Conservation (phyloP, 2,113 vertebrate genomes). For the Tamias sibiricus region DNA sequence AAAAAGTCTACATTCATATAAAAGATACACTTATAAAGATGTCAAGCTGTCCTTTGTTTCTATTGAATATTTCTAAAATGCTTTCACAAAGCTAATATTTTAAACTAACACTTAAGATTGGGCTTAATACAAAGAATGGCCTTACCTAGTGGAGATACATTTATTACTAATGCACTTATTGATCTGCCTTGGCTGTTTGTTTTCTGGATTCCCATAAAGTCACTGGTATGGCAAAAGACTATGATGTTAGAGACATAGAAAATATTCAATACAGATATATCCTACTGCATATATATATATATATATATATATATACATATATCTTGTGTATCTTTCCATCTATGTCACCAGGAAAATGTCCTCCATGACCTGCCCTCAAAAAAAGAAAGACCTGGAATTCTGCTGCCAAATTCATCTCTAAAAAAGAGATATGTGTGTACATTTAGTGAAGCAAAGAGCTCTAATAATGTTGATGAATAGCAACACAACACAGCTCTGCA, state of each 20-base stretch:
- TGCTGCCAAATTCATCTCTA: slow-evolving; percentile 1
- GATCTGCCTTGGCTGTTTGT: slow-evolving; percentile 77
- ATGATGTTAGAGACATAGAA: slow-evolving; percentile 44
- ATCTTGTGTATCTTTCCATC: slow-evolving; percentile 23
- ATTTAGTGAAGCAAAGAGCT: slow-evolving; percentile 19
- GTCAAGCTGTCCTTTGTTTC: slow-evolving; percentile 33
- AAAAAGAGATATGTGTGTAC: background rate
- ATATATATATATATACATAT: background rate
- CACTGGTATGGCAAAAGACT: slow-evolving; percentile 44
- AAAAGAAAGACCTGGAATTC: background rate
- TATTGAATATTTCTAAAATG: slow-evolving; percentile 55
- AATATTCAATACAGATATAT: slow-evolving; percentile 23
- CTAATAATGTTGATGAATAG: background rate
- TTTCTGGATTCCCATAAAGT: slow-evolving; percentile 73
- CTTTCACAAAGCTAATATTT: slow-evolving; percentile 67
- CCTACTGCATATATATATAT: background rate
- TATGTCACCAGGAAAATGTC: background rate
- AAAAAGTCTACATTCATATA: slow-evolving; percentile 22
- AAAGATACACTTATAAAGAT: slow-evolving; percentile 66
- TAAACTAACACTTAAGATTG: slow-evolving; percentile 74
- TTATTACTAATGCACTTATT: slow-evolving; percentile 82
- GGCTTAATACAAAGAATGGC: slow-evolving; percentile 64
- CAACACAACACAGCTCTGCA: background rate
- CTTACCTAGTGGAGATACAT: slow-evolving; percentile 64
- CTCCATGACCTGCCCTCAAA: background rate